Evolutionary conservation across 2,797 vertebrate species (phyloP), one percentile per base, ranked within the genome.

Genomic region (Myotis planiceps): DNA sequence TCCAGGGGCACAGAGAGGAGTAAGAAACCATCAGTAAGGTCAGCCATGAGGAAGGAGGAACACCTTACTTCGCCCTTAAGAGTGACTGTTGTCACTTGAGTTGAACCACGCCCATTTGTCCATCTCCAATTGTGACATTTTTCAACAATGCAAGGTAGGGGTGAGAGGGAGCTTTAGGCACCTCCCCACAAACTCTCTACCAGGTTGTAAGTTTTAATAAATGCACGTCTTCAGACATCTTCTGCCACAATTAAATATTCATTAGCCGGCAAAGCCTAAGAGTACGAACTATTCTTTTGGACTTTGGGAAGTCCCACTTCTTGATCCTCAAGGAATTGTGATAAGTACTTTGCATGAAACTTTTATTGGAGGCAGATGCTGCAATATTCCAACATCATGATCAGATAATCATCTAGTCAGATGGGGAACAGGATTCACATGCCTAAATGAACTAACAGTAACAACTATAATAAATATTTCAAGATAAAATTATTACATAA

Each of bases 181-280:
- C 9, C 7, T 19, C 37, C 42, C 19, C 7, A 47, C 51, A 66
- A 51, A 76, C 15, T 68, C 96, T 89, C 82, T 68, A 29, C 25
- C 45, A 83, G 15, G 0, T 63, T 84, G 10, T 65, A 42, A 89
- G 49, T 32, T 60, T 66, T 25, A 65, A 83, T 87, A 80, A 88
- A 92, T 90, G 6, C 21, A 55, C 45, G 72, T 85, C 47, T 86
- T 83, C 49, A 58, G 58, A 29, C 16, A 87, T 86, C 78, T 87
- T 85, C 27, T 83, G n/a, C 45, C 51, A 83, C 27, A 53, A 90
- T 95, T 66, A 92, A 95, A 92, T 85, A 92, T 68, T 85, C 90
- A 90, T 85, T 92, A 88, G 47, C 34, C 81, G 81, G 15, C 60
- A 94, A 92, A 85, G 3, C 25, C 58, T 82, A 96, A 88, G 94